Base-by-base conservation (phyloP, 2,113 vertebrate genomes). In the Mola mola region DNA sequence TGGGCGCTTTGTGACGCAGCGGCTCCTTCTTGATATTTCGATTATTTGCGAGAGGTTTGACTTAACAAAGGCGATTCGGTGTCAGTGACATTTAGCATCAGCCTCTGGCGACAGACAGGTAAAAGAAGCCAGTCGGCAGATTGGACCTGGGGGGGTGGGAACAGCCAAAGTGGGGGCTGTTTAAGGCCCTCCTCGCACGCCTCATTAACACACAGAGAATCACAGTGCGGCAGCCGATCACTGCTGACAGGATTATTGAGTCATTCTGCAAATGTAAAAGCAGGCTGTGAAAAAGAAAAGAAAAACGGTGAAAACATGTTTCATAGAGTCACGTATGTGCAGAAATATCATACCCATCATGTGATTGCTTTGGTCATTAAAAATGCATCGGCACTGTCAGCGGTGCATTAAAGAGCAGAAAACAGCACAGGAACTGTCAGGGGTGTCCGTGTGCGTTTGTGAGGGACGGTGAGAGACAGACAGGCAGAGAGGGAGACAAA, bases 61-160 rank as follows among this genome's bases (percentile, higher is more conserved):
- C 74, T 84, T 84, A 87, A 89, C 88, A 86, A 90, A 91, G 80
- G 80, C 50, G 67, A 87, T 88, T 86, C 80, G 79, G 84, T 86
- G 86, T 95, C 94, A 93, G 90, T 96, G 95, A 96, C 95, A 96
- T 98, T 97, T 95, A 95, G 91, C 88, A 88, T 93, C 91, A 93
- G 94, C 94, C 92, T 77, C 91, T 93, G 93, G 95, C 91, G 93
- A 96, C 92, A 93, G 94, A 93, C 93, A 77, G 76, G 79, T 81
- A 94, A 94, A 94, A 93, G 92, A 91, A 93, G 92, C 91, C 92
- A 94, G 94, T 95, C 95, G 94, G 94, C 94, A 94, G 92, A 95
- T 94, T 95, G 71, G 60, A 75, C 66, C 66, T 62, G 43, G 4
- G 70, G 70, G 66, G 66, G 21, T 24, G 19, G 40, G 37, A n/a